phyloP scores from a whole-genome alignment of 2,113 vertebrate species.

The Psophia crepitans region DNA sequence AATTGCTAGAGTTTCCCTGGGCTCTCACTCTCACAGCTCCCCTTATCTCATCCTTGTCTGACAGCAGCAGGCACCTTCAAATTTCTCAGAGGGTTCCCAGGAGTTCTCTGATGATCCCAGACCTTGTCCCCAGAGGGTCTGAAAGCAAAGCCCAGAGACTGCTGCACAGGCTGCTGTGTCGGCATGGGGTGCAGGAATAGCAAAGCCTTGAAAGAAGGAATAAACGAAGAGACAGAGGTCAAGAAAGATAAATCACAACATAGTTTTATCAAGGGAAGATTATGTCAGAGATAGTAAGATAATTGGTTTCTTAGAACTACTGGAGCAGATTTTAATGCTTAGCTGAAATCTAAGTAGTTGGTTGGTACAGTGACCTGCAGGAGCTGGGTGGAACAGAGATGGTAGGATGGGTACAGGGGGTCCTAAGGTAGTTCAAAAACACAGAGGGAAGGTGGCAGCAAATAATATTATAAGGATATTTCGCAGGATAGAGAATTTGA shows the following conservation, averaged over 20 bases:
- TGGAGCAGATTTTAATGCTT: background rate
- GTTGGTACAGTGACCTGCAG: background rate
- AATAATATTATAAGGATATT: background rate
- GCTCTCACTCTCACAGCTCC: fast-evolving
- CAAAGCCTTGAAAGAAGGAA: background rate
- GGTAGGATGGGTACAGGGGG: background rate
- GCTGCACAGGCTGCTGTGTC: background rate
- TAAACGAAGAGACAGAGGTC: background rate
- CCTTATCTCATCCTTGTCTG: background rate
- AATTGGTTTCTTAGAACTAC: background rate
- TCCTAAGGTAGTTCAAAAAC: background rate
- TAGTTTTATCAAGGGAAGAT: background rate
- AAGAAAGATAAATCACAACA: background rate
- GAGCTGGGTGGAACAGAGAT: background rate
- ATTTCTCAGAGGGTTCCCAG: background rate
- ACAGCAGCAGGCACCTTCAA: background rate
- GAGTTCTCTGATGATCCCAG: background rate
- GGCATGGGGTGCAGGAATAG: background rate
- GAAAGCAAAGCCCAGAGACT: background rate
- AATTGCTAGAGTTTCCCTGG: background rate
- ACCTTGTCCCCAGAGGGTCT: background rate
- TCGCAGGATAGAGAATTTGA: background rate
- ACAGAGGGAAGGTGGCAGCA: background rate
- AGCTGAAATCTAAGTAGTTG: background rate
- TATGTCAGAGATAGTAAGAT: background rate